Evolutionary conservation across 1,140 invertebrate genomes (phyloP).

Genomic region (Sinonovacula constricta): DNA sequence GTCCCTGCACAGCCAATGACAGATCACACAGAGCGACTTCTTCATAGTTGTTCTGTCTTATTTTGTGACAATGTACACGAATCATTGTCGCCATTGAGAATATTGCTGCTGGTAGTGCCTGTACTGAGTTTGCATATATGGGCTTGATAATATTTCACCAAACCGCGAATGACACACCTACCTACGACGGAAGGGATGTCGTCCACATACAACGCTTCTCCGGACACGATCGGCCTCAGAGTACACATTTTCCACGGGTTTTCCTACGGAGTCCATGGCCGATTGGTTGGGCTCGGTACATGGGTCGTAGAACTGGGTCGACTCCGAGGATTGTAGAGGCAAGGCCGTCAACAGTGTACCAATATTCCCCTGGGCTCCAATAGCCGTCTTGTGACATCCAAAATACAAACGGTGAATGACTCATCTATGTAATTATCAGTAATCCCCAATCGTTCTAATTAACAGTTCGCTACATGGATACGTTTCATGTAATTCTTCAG

Average conservation of each 20-base stretch:
- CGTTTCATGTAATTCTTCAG: too few species aligned
- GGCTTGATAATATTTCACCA: too few species aligned
- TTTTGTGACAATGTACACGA: neutral
- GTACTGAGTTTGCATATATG: too few species aligned
- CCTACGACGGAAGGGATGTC: slow-evolving; percentile 14
- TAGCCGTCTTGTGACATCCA: too few species aligned
- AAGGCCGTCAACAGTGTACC: neutral
- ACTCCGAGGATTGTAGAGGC: neutral
- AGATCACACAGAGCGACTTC: neutral
- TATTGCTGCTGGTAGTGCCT: too few species aligned
- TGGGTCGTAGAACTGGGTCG: slow-evolving; percentile 23
- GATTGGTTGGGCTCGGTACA: neutral
- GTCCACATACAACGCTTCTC: slow-evolving; percentile 28
- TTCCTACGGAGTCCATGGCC: slow-evolving; percentile 11
- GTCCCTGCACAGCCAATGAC: too few species aligned
- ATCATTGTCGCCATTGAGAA: neutral
- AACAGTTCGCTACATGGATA: too few species aligned
- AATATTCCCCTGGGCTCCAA: too few species aligned
- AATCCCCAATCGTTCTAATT: too few species aligned
- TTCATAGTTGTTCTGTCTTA: neutral
- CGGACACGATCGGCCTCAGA: slow-evolving; percentile 5
- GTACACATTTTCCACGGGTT: neutral
- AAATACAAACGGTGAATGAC: too few species aligned
- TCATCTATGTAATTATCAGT: too few species aligned
- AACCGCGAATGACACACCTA: too few species aligned